Evolutionary conservation across 2,888 invertebrate species (phyloP).

Genomic region (Caenorhabditis drosophilae): DNA sequence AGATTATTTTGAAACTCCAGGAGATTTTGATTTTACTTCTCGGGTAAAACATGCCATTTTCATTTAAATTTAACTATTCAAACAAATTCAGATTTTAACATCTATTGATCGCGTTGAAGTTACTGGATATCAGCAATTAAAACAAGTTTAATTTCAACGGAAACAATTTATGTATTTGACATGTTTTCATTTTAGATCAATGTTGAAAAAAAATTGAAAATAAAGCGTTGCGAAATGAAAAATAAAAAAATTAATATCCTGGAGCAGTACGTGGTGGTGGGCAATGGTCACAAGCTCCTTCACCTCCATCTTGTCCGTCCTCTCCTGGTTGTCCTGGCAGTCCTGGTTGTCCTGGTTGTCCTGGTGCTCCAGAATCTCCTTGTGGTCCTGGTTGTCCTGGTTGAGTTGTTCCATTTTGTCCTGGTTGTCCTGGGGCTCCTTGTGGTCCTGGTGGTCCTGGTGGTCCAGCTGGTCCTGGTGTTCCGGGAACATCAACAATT

Average conservation of each 20-base stretch:
- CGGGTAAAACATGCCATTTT: constrained; percentile 47
- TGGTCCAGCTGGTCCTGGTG: constrained; percentile 54
- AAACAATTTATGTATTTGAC: too few relatives aligned
- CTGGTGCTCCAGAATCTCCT: constrained; percentile 52
- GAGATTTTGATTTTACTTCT: constrained; percentile 65
- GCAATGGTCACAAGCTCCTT: constrained; percentile 51
- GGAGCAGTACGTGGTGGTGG: constrained; percentile 46
- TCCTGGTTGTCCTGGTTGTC: constrained; percentile 56
- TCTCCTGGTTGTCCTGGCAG: constrained; percentile 50
- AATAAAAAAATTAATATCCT: constrained; percentile 50
- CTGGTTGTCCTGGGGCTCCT: constrained; percentile 53
- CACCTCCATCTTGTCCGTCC: constrained; percentile 47
- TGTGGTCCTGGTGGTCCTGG: constrained; percentile 53
- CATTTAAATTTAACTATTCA: too few relatives aligned
- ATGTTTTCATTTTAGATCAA: too few relatives aligned
- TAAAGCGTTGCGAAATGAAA: too few relatives aligned
- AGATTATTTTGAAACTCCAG: constrained; percentile 64
- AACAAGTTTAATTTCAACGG: constrained; percentile 30
- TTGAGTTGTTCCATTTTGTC: constrained; percentile 51
- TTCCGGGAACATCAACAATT: constrained; percentile 44
- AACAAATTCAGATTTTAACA: constrained; percentile 50
- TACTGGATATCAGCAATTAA: constrained; percentile 50
- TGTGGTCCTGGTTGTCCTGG: constrained; percentile 53
- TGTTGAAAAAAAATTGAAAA: too few relatives aligned
- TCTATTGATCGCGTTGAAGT: constrained; percentile 58